phyloP scores from a whole-genome alignment of 2,888 invertebrate species.

The Limenitis camilla region DNA sequence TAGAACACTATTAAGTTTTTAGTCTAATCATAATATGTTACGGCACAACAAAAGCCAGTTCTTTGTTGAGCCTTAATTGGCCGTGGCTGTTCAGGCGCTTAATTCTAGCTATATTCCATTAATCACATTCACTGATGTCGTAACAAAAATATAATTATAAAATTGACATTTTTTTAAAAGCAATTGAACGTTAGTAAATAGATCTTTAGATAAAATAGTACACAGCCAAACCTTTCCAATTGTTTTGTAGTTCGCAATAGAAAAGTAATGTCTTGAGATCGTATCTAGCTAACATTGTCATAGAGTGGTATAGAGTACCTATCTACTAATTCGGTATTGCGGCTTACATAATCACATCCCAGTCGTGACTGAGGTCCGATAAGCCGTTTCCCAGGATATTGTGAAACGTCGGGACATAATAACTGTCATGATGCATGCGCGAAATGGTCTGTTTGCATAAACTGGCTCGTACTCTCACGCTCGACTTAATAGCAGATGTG shows the following conservation, averaged over 20 bases:
- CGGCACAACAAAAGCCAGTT: conserved; percentile 7
- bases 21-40: conserved; percentile 17
- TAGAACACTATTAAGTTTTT: conserved; percentile 20
- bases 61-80: background rate
- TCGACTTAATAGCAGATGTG: conserved; percentile 45
- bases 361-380: conserved; percentile 58
- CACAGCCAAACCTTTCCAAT: background rate
- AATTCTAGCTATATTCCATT: background rate
- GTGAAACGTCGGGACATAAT: conserved; percentile 54
- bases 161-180: too few species aligned
- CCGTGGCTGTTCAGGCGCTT: background rate
- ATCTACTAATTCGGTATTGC: conserved; percentile 43
- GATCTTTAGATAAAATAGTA: too few species aligned
- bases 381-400: conserved; percentile 52
- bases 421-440: conserved; percentile 50
- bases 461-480: conserved; percentile 48
- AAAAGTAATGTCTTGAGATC: conserved; percentile 13
- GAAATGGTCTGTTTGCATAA: conserved; percentile 59
- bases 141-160: too few species aligned
- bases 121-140: background rate
- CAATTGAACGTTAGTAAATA: too few species aligned
- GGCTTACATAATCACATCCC: conserved; percentile 55
- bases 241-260: background rate
- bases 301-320: conserved; percentile 35
- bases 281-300: conserved; percentile 34